These are phyloP conservation scores for Lymantria monacha DNA, from an alignment of 2,888 invertebrate species.

Conservation along the genomic window DNA sequence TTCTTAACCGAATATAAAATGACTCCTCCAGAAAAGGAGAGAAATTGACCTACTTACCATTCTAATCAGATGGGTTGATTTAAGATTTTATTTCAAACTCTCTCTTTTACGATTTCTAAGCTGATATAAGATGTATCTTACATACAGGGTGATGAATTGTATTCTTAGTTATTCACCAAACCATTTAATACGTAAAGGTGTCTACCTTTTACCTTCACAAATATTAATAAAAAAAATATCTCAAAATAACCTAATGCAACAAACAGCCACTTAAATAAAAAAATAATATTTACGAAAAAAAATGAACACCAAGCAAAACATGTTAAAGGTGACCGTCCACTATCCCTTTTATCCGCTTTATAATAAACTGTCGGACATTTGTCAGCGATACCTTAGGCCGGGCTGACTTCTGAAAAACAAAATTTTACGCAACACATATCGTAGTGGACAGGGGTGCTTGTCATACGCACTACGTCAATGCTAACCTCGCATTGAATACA, in stretches of 20 bases:
- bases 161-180: too few species aligned
- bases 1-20: too few species aligned
- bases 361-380: slow-evolving; percentile 71
- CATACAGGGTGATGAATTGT: too few species aligned
- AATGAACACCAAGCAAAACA: slow-evolving; percentile 27
- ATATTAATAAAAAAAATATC: background rate
- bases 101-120: too few species aligned
- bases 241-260: background rate
- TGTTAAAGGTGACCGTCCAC: slow-evolving; percentile 35
- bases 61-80: background rate
- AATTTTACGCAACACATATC: slow-evolving; percentile 81
- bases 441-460: slow-evolving; percentile 60
- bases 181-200: too few species aligned
- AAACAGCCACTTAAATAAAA: background rate
- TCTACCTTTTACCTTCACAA: too few species aligned
- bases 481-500: slow-evolving; percentile 16
- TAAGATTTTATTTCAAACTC: too few species aligned
- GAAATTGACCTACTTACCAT: too few species aligned
- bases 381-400: slow-evolving; percentile 66
- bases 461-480: slow-evolving; percentile 47
- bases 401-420: slow-evolving; percentile 72
- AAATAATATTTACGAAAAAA: slow-evolving; percentile 11
- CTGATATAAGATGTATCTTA: too few species aligned
- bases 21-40: too few species aligned
- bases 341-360: slow-evolving; percentile 44